A percentile compares a stretch with the other conserved stretches of the same genome.
Conservation (phyloP, 2,888 invertebrate species). For the Phorcus lineatus region DNA sequence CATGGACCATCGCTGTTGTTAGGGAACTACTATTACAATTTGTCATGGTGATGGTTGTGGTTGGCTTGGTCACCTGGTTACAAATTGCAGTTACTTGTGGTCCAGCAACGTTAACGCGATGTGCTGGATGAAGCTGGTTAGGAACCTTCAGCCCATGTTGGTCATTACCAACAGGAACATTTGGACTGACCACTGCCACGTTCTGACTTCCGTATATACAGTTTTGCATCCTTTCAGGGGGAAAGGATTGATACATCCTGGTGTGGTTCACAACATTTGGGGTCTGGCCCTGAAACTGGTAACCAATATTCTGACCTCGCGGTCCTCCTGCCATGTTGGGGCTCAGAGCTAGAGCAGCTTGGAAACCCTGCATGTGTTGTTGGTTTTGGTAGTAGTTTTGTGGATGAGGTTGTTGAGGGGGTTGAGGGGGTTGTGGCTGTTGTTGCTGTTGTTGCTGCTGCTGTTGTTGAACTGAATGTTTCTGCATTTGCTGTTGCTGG, state of each 20-base stretch:
- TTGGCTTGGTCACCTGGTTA: slow-evolving; percentile 46
- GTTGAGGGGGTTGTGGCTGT: slow-evolving; percentile 47
- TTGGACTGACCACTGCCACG: not conserved
- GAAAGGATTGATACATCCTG: not conserved
- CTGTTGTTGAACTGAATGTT: slow-evolving; percentile 38
- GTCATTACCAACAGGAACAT: not conserved
- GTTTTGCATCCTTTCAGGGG: not conserved
- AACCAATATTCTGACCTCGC: slow-evolving; percentile 20
- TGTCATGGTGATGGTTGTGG: slow-evolving; percentile 49
- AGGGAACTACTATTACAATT: slow-evolving; percentile 37
- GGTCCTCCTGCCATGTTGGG: slow-evolving; percentile 18
- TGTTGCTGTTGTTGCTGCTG: slow-evolving; percentile 60
- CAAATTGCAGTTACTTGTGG: slow-evolving; percentile 35
- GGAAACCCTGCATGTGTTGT: slow-evolving; percentile 39
- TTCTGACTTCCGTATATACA: not conserved
- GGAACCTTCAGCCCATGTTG: slow-evolving; percentile 4
- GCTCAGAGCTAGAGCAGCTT: slow-evolving; percentile 22
- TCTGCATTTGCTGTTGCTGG: slow-evolving; percentile 42
- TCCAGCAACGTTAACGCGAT: not conserved
- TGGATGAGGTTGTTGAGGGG: slow-evolving; percentile 32
- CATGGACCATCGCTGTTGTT: slow-evolving; percentile 36
- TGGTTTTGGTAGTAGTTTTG: slow-evolving; percentile 47
- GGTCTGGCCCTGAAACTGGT: slow-evolving; percentile 2
- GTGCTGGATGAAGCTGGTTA: not conserved
- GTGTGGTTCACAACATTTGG: not conserved